Evolutionary conservation across 1,140 invertebrate species (phyloP), one percentile per base, ranked within the genome.

Genomic region (Andricus grossulariae): DNA sequence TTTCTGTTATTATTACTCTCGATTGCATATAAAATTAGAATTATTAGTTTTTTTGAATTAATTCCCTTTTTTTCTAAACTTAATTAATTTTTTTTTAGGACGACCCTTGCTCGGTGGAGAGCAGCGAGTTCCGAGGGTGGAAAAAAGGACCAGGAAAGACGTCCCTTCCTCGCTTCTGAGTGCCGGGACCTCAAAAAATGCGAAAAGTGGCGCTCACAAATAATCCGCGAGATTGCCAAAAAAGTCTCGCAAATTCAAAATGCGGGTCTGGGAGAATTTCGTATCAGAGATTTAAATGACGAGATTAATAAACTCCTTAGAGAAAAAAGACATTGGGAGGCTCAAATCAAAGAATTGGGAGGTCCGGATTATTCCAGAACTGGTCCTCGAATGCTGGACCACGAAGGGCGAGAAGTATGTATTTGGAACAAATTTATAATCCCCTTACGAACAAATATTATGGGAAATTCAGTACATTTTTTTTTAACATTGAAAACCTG

Each of bases 171-270:
- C 50, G 98, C 98, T 0, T 97, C 97, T 1, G 97, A 99, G 85
- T 99, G 98, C 90, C 94, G 95, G 85, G 96, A 97, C 90, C 89
- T 99, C 13, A 94, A 94, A 70, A 96, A 98, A 88, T 97, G 97
- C 71, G 98, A 99, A 87, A 98, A 98, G 92, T 99, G 97, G 95
- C 93, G 98, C 84, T 93, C 97, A 89, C 97, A 99, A 90, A 98
- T 99, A 76, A 98, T 99, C 71, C 92, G 98, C 78, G 99, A 99
- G 92, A 96, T 99, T 52, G 97, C 98, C 0, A 97, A 98, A 86
- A 99, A 99, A 93, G 98, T 99, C n/a, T 96, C 98, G 18, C 97
- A 99, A 91, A 99, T 99, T 88, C 99, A 99, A 91, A 99, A 99
- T 93, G 98, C 99, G 85, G 99, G 99, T 82, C 92, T 99, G 0